Percentiles rank a stretch among this genome's conserved stretches.
phyloP scores from a whole-genome alignment of 2,888 invertebrate species.

The Pherbina coryleti region DNA sequence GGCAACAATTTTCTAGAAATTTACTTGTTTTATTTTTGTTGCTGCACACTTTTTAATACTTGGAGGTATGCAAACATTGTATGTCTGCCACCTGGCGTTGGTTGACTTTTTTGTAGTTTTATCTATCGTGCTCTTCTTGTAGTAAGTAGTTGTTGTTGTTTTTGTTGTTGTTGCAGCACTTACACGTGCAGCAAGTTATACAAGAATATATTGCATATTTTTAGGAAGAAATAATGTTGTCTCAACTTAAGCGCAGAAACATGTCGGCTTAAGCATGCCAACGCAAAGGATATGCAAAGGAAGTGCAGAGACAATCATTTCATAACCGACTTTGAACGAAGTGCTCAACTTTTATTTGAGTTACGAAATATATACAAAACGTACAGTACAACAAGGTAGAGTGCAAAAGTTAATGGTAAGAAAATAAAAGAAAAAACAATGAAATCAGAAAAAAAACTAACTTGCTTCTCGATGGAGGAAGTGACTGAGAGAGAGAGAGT shows the following conservation, averaged over 20 bases:
- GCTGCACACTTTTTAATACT: neutral
- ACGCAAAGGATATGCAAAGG: neutral
- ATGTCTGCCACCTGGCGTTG: slow-evolving; percentile 21
- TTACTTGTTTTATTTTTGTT: neutral
- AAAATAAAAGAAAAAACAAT: neutral
- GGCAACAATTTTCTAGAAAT: slow-evolving; percentile 14
- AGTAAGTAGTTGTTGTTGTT: neutral
- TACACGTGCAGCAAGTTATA: neutral
- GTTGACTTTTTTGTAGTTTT: neutral
- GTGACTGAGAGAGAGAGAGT: neutral
- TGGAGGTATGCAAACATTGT: neutral
- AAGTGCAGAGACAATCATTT: slow-evolving; percentile 12
- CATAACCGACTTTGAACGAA: slow-evolving; percentile 7
- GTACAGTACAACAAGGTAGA: neutral
- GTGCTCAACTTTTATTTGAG: slow-evolving; percentile 16
- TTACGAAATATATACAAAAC: neutral
- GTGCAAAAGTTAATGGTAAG: neutral
- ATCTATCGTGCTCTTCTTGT: neutral
- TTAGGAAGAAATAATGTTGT: slow-evolving; percentile 16
- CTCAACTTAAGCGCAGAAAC: slow-evolving; percentile 20
- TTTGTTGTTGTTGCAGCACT: neutral
- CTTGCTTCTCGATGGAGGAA: neutral
- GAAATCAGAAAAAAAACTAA: neutral
- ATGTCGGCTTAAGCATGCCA: slow-evolving; percentile 18
- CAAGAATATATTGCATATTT: slow-evolving; percentile 22